Percentiles rank a stretch among this genome's conserved stretches.
Evolutionary conservation across 1,140 invertebrate species (phyloP).

Genomic region (Aphaenogaster ashmeadi): DNA sequence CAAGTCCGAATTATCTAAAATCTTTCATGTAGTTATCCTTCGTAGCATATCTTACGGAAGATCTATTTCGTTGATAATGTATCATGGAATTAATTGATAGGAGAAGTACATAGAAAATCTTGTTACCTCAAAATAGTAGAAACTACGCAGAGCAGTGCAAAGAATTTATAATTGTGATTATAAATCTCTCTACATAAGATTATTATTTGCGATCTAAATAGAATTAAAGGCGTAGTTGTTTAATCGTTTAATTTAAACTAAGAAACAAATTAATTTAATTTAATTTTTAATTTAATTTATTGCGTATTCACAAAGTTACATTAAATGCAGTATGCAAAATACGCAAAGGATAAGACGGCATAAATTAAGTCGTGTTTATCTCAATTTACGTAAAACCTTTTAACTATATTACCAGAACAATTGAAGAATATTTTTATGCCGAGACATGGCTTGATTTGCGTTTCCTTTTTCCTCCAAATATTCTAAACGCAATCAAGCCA

Average conservation of each 20-base stretch:
- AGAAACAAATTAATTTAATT: not conserved
- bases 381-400: not conserved
- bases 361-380: not conserved
- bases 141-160: not conserved
- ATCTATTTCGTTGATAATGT: slow-evolving; percentile 20
- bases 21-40: slow-evolving; percentile 25
- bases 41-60: not conserved
- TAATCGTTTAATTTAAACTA: not conserved
- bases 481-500: slow-evolving; percentile 10
- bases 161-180: not conserved
- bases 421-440: not conserved
- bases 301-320: too few relatives aligned
- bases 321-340: too few relatives aligned
- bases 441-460: not conserved
- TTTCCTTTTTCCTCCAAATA: not conserved
- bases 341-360: too few relatives aligned
- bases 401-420: not conserved
- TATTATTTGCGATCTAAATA: not conserved
- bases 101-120: not conserved
- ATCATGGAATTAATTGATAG: not conserved
- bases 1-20: slow-evolving; percentile 24
- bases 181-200: not conserved
- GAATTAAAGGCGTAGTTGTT: not conserved
- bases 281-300: too few relatives aligned
- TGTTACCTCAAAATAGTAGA: not conserved